These are phyloP conservation scores for Apaloderma vittatum DNA, from an alignment of 2,113 vertebrate genomes.

Conservation along the genomic window DNA sequence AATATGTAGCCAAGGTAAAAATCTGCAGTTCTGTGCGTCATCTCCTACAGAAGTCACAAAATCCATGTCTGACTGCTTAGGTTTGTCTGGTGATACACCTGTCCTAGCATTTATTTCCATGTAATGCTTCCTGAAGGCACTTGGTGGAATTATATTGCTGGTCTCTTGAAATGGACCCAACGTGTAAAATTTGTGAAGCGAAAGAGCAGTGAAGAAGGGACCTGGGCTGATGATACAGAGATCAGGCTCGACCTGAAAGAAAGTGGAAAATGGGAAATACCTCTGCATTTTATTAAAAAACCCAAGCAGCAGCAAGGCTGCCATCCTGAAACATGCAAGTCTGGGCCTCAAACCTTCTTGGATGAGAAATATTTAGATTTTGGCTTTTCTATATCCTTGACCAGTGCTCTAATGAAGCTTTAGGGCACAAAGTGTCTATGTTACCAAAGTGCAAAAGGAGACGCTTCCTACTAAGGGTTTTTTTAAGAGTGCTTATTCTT, in stretches of 20 bases:
- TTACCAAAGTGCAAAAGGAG: background rate
- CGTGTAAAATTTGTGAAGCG: background rate
- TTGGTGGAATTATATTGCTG: background rate
- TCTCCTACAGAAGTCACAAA: background rate
- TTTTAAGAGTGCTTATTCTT: background rate
- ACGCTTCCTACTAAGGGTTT: background rate
- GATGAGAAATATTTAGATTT: background rate
- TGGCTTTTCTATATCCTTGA: background rate
- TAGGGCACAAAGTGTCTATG: background rate
- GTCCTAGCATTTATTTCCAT: background rate
- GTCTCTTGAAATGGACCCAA: background rate
- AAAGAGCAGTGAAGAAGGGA: background rate
- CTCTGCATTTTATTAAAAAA: background rate
- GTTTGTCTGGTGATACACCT: background rate
- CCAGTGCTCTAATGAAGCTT: background rate
- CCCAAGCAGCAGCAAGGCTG: background rate
- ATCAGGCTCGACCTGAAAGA: background rate
- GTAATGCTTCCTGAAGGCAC: background rate
- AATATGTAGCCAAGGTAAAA: background rate
- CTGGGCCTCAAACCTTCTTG: background rate
- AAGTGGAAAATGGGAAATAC: background rate
- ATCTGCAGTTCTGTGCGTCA: background rate
- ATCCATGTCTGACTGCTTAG: background rate
- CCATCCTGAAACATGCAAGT: background rate
- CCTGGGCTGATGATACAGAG: background rate